Base-by-base conservation (phyloP, 2,797 vertebrate species). In the Nyctibius grandis region DNA sequence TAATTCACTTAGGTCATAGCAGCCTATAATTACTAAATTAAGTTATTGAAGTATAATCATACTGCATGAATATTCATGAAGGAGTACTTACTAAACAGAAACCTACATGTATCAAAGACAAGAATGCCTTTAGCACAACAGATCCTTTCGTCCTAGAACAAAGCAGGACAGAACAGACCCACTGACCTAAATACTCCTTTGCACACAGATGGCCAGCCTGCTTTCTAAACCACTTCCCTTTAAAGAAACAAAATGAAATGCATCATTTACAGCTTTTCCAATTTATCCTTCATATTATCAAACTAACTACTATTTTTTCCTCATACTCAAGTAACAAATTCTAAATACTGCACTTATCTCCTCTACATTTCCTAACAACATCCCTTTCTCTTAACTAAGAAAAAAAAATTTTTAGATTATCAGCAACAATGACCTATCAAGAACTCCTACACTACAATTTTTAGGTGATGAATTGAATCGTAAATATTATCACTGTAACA, bases 161-260 rank as follows among this genome's bases (percentile, higher is more conserved):
- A 95, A 96, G 87, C 95, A 91, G 85, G 92, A 78, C 70, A 85
- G 95, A 89, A 77, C 38, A 96, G 94, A 93, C 95, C 95, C 94
- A 97, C 92, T 97, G 96, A 97, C 96, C 96, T 97, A 96, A 95
- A 97, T 94, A 96, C 89, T 77, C 86, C 60, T 67, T 88, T 48
- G 73, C 95, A 94, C 73, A 76, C 96, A 95, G 95, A 96, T 84
- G 93, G 96, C 86, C 88, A 90, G 77, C 45, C 70, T 76, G 84
- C 91, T 88, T 91, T 80, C 70, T 81, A 67, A 95, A 90, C 31
- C 74, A 56, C 74, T 89, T 79, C 54, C 79, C 38, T 73, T 77
- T 64, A 87, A 82, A 94, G 88, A 42, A 76, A 56, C 80, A 57
- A 94, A 84, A 89, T 11, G 19, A 65, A 88, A 63, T 29, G 34